Evolutionary conservation across 1,140 invertebrate genomes (phyloP).

Genomic region (Caerostris extrusa): DNA sequence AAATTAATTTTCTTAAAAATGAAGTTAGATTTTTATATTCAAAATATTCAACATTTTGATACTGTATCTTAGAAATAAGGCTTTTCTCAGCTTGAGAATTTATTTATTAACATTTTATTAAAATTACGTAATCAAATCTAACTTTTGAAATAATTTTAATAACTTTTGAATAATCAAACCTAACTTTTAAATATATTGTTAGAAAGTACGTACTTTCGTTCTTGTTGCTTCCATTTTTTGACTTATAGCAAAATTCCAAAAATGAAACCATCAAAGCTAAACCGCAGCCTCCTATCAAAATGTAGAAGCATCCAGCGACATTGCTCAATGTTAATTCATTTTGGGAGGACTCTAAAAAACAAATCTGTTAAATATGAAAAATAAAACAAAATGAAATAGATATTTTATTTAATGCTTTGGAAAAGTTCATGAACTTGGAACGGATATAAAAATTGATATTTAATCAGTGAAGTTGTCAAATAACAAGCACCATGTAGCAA

Average conservation of each 20-base stretch:
- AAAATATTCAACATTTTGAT: too few relatives aligned
- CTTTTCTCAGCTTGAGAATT: too few relatives aligned
- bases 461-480: too few relatives aligned
- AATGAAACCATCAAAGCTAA: slow-evolving; percentile 95
- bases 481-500: too few relatives aligned
- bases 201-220: slow-evolving; percentile 86
- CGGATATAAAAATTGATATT: too few relatives aligned
- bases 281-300: slow-evolving; percentile 94
- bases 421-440: neutral
- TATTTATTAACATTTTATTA: too few relatives aligned
- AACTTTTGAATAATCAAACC: too few relatives aligned
- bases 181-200: neutral
- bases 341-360: slow-evolving; percentile 88
- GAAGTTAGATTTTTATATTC: too few relatives aligned
- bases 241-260: slow-evolving; percentile 94
- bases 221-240: slow-evolving; percentile 89
- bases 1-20: too few relatives aligned
- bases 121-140: too few relatives aligned
- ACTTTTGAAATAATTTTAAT: too few relatives aligned
- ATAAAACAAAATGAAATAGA: neutral
- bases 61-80: too few relatives aligned
- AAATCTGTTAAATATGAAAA: neutral
- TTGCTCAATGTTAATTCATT: slow-evolving; percentile 97
- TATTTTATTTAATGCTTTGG: neutral
- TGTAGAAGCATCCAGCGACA: slow-evolving; percentile 99